Conservation (phyloP, 2,888 invertebrate species). For the Hoplodrina blanda region DNA sequence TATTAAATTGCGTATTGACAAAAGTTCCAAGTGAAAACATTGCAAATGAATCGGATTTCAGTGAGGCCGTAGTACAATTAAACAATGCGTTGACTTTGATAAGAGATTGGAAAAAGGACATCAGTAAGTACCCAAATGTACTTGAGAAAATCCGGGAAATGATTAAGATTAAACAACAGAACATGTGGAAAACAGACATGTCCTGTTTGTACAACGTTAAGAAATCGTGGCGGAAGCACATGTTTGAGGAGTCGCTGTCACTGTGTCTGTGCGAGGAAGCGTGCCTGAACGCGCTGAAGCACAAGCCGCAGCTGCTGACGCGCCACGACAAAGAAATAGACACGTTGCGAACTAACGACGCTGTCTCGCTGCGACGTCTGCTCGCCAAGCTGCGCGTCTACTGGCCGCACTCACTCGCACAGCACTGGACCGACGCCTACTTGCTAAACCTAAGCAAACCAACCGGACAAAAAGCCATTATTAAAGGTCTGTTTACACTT, state of each 20-base stretch:
- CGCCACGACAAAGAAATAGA: constrained; percentile 67
- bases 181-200: constrained; percentile 65
- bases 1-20: constrained; percentile 63
- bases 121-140: constrained; percentile 67
- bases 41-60: constrained; percentile 67
- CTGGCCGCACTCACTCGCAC: constrained; percentile 74
- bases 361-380: constrained; percentile 63
- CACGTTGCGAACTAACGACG: constrained; percentile 68
- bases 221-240: constrained; percentile 75
- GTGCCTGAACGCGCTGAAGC: constrained; percentile 80
- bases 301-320: constrained; percentile 73
- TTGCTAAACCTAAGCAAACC: constrained; percentile 65
- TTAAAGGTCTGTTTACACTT: constrained; percentile 72
- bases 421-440: constrained; percentile 69
- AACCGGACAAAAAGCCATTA: constrained; percentile 68
- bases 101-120: constrained; percentile 75
- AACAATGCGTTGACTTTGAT: constrained; percentile 68
- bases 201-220: constrained; percentile 72
- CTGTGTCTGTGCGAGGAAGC: constrained; percentile 70
- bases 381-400: constrained; percentile 78
- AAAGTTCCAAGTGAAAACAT: constrained; percentile 64
- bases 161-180: constrained; percentile 66
- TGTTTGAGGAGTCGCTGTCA: constrained; percentile 79
- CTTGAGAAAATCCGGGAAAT: constrained; percentile 71
- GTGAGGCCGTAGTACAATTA: constrained; percentile 56